Percentiles rank a stretch among this genome's conserved stretches.
Evolutionary conservation across 2,113 vertebrate genomes (phyloP).

Genomic region (Xenus cinereus): DNA sequence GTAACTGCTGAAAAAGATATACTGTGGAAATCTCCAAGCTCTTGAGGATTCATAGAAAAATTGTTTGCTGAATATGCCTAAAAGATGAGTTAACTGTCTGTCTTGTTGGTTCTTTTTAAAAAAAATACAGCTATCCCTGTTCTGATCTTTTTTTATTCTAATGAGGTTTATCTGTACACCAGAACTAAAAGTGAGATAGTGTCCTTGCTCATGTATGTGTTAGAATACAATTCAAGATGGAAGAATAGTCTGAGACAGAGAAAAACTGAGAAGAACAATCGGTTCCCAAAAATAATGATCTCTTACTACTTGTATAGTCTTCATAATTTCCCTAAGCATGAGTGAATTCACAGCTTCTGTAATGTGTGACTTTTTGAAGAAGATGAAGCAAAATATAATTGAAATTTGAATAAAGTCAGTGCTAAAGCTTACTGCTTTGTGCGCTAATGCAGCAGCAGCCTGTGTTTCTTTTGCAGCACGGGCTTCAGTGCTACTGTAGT

Average conservation of each 20-base stretch:
- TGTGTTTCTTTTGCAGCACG: not conserved
- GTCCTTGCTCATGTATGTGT: not conserved
- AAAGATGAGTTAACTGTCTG: not conserved
- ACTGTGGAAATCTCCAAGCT: not conserved
- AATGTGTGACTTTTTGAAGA: not conserved
- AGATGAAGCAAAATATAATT: not conserved
- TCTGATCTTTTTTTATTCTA: not conserved
- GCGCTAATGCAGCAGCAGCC: not conserved
- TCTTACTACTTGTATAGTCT: not conserved
- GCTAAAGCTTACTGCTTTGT: not conserved
- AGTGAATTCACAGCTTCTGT: not conserved
- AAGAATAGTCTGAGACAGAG: not conserved
- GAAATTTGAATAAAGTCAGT: not conserved
- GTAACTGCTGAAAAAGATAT: not conserved
- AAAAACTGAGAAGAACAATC: not conserved
- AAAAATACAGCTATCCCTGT: not conserved
- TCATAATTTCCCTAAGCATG: not conserved
- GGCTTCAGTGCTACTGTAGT: not conserved
- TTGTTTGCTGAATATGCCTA: not conserved
- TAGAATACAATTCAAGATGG: not conserved
- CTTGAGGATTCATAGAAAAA: not conserved
- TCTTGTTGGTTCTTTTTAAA: not conserved
- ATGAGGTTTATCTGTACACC: not conserved
- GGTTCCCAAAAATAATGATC: not conserved
- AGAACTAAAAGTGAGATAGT: not conserved